phyloP scores from a whole-genome alignment of 1,140 invertebrate genomes.

The Bathynomus jamesi region DNA sequence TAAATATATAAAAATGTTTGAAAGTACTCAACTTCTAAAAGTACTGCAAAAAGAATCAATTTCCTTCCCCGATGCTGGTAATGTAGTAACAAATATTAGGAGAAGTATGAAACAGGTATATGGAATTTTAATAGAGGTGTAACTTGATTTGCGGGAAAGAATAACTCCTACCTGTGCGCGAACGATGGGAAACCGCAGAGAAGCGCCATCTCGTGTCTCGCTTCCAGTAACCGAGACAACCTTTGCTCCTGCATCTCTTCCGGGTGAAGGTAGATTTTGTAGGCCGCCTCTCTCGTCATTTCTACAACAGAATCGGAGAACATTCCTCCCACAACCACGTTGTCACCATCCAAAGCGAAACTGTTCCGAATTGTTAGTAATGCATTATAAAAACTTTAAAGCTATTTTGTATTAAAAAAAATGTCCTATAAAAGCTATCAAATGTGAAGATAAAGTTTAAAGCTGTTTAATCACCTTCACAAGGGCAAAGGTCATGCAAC shows the following conservation, averaged over 20 bases:
- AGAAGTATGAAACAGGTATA: too few species aligned
- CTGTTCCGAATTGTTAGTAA: constrained; percentile 44
- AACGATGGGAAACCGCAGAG: constrained; percentile 82
- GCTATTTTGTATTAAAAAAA: background rate
- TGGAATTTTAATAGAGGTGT: too few species aligned
- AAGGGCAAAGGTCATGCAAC: too few species aligned
- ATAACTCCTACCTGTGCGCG: constrained; percentile 58
- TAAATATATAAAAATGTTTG: too few species aligned
- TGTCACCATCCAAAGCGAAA: constrained; percentile 62
- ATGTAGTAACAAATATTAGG: too few species aligned
- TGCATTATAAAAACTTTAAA: background rate
- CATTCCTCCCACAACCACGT: constrained; percentile 61
- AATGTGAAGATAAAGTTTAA: background rate
- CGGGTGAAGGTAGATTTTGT: constrained; percentile 74
- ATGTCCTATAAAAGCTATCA: background rate
- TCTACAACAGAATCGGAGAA: constrained; percentile 63
- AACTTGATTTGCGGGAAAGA: too few species aligned
- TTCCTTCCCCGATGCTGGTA: too few species aligned
- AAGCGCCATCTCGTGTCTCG: constrained; percentile 65
- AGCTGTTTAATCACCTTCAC: background rate
- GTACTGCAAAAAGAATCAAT: too few species aligned
- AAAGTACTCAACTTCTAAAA: too few species aligned
- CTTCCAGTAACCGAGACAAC: constrained; percentile 61
- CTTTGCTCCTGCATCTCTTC: constrained; percentile 67
- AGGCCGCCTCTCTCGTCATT: constrained; percentile 75